These are phyloP conservation scores for Dinocampus coccinellae DNA, from an alignment of 2,888 invertebrate species.

Conservation along the genomic window DNA sequence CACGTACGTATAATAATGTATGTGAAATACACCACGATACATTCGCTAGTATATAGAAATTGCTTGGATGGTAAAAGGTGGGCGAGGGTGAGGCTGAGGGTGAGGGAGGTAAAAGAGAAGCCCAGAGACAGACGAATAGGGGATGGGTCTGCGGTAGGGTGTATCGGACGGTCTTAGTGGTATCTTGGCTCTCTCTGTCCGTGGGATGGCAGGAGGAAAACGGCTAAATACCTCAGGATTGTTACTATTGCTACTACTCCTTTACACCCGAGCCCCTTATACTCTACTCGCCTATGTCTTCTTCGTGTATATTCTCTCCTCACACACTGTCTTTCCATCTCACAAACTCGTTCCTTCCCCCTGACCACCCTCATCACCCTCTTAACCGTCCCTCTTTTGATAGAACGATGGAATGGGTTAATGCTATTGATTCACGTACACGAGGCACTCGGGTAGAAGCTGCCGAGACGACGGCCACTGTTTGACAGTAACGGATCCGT, in stretches of 20 bases:
- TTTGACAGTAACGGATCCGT: slow-evolving; percentile 68
- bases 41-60: slow-evolving; percentile 46
- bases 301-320: slow-evolving; percentile 4
- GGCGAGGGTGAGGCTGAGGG: not conserved
- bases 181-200: slow-evolving; percentile 63
- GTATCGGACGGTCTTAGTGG: slow-evolving; percentile 68
- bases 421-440: slow-evolving; percentile 70
- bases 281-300: slow-evolving; percentile 6
- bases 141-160: slow-evolving; percentile 58
- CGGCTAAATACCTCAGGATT: slow-evolving; percentile 70
- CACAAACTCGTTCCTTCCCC: slow-evolving; percentile 47
- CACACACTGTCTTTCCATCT: slow-evolving; percentile 22
- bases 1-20: slow-evolving; percentile 47
- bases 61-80: slow-evolving; percentile 38
- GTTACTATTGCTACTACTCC: slow-evolving; percentile 66
- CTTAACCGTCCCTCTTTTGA: slow-evolving; percentile 58
- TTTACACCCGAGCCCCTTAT: slow-evolving; percentile 38
- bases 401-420: slow-evolving; percentile 68
- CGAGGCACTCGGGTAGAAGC: slow-evolving; percentile 53
- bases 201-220: slow-evolving; percentile 50
- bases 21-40: slow-evolving; percentile 49
- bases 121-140: slow-evolving; percentile 35
- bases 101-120: slow-evolving; percentile 36
- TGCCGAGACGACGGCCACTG: slow-evolving; percentile 55
- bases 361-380: slow-evolving; percentile 46